Conservation (phyloP, 1,140 invertebrate species). For the Meloidogyne hapla region DNA sequence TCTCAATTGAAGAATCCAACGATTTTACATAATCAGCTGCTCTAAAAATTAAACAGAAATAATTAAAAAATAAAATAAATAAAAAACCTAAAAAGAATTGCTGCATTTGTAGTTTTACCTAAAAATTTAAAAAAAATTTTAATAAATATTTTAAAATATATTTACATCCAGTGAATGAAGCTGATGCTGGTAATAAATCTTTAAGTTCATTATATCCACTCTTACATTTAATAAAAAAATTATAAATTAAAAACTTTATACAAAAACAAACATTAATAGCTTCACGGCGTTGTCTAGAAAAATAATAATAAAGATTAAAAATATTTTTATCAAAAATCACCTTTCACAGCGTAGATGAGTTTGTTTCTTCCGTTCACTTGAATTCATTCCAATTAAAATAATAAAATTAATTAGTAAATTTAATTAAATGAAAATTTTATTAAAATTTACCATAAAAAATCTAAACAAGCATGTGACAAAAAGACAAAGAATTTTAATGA, state of each 20-base stretch:
- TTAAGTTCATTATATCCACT: slow-evolving; percentile 62
- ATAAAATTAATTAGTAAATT: neutral
- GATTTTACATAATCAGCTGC: slow-evolving; percentile 62
- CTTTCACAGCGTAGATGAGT: slow-evolving; percentile 61
- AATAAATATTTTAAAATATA: neutral
- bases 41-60: too few relatives aligned
- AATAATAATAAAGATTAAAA: slow-evolving; percentile 1
- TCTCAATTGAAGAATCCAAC: slow-evolving; percentile 50
- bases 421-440: neutral
- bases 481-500: too few relatives aligned
- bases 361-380: slow-evolving; percentile 56
- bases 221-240: slow-evolving; percentile 38
- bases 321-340: neutral
- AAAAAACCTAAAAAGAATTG: slow-evolving; percentile 54
- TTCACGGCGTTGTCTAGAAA: slow-evolving; percentile 50
- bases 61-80: slow-evolving; percentile 10
- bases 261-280: slow-evolving; percentile 59
- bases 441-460: too few relatives aligned
- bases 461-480: too few relatives aligned
- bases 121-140: neutral
- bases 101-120: slow-evolving; percentile 60
- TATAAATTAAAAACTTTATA: slow-evolving; percentile 11
- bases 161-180: slow-evolving; percentile 53
- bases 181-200: slow-evolving; percentile 57
- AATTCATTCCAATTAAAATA: slow-evolving; percentile 36